Base-by-base conservation (phyloP, 1,140 invertebrate species). In the Drosophila athabasca region DNA sequence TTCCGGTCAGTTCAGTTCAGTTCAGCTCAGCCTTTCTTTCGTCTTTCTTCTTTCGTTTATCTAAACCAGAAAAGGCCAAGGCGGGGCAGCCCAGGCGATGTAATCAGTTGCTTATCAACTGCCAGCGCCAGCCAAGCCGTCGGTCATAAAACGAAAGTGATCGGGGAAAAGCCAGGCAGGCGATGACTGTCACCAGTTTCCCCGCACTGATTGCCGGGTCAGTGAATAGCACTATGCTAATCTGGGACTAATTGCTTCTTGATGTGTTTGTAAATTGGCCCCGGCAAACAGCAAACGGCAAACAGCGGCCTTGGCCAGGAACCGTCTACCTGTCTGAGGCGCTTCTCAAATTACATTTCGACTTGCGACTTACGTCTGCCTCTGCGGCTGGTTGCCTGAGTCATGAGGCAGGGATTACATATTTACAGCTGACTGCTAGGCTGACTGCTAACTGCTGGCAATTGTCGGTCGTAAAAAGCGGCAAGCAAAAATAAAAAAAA, bases 171-270 rank as follows among this genome's bases (percentile, higher is more conserved):
- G 31, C 7, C 29, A 35, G 22, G 8, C 43, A 45, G 31, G 44
- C 11, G 26, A 35, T 66, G 22, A 62, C 43, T 54, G 48, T 51
- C 50, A 61, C 60, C 71, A 49, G 31, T 24, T 24, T 61, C 6
- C 11, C 19, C 55, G 24, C 17, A 53, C 48, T 64, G 72, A 69
- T 60, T 39, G 29, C 52, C 15, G 46, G 65, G 54, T 61, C 69
- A 58, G 41, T 43, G 31, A 53, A 59, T 58, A 26, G 24, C 62
- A 19, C 31, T 61, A 44, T 48, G 79, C 73, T 85, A 85, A 88
- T 88, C 83, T 66, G 44, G 41, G 29, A 54, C 83, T 88, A 87
- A 87, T 87, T 83, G 83, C 50, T 88, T 87, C 83, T 88, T 87
- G 73, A 87, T 87, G 83, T 71, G 60, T 79, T 75, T 66, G 70